These are phyloP conservation scores for Diprion similis DNA, from an alignment of 1,140 invertebrate genomes.

Conservation along the genomic window DNA sequence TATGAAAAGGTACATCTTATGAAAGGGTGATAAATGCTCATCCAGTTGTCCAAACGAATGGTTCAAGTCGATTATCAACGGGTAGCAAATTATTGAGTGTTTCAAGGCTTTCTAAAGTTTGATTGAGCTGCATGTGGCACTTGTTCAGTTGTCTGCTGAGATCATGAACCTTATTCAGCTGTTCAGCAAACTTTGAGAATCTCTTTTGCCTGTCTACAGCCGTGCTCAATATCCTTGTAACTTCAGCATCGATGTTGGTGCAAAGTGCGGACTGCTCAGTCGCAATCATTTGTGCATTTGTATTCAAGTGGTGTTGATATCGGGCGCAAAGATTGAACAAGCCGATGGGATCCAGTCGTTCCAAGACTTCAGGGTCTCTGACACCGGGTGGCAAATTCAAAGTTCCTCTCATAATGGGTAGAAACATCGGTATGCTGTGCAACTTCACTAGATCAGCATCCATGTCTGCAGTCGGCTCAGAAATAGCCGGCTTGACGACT, in stretches of 20 bases:
- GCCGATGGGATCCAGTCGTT: constrained; percentile 74
- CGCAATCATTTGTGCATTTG: constrained; percentile 55
- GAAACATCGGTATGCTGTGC: constrained; percentile 86
- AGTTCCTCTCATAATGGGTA: constrained; percentile 91
- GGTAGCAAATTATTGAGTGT: constrained; percentile 85
- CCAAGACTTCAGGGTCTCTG: constrained; percentile 86
- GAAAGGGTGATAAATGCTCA: constrained; percentile 42
- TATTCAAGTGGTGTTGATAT: constrained; percentile 78
- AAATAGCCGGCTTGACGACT: constrained; percentile 79
- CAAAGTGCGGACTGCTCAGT: constrained; percentile 48
- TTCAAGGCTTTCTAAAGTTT: constrained; percentile 85
- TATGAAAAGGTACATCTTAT: too few relatives aligned
- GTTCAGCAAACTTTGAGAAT: constrained; percentile 84
- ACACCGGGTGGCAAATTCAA: constrained; percentile 82
- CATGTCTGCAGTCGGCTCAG: constrained; percentile 69
- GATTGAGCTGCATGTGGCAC: constrained; percentile 83
- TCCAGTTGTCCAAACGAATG: constrained; percentile 89
- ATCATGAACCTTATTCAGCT: constrained; percentile 81
- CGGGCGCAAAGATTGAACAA: constrained; percentile 69
- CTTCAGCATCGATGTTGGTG: constrained; percentile 70
- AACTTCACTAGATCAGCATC: constrained; percentile 84
- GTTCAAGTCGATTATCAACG: constrained; percentile 82
- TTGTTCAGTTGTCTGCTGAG: constrained; percentile 74
- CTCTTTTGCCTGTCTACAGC: constrained; percentile 83
- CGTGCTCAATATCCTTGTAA: constrained; percentile 72